Conservation (phyloP, 2,797 vertebrate species). For the Ibycter americanus region DNA sequence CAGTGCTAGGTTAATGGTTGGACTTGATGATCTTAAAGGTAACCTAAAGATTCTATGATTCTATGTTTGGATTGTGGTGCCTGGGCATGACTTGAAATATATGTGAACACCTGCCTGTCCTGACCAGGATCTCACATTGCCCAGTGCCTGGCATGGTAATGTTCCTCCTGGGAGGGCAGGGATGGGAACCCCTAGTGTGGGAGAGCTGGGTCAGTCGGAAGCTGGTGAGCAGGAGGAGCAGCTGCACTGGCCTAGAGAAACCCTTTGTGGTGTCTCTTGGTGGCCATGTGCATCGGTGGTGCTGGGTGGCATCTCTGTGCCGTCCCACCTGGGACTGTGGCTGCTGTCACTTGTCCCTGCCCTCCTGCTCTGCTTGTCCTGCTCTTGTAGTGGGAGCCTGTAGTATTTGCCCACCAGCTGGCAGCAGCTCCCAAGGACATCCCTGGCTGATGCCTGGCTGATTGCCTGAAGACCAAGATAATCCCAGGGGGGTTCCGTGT, state of each 20-base stretch:
- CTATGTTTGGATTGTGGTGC: not conserved
- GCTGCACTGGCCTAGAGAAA: not conserved
- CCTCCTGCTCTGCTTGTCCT: not conserved
- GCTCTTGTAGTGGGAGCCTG: not conserved
- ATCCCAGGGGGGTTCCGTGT: fast-evolving
- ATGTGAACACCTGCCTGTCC: not conserved
- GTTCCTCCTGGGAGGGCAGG: not conserved
- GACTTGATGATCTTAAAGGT: not conserved
- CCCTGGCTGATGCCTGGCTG: not conserved
- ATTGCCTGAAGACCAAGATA: not conserved
- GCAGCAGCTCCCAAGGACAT: not conserved
- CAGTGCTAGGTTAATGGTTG: not conserved
- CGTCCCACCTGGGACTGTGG: fast-evolving
- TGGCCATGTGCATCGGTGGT: not conserved
- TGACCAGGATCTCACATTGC: fast-evolving
- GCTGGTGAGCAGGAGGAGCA: not conserved
- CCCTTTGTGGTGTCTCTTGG: not conserved
- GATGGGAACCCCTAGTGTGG: not conserved
- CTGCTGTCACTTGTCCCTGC: not conserved
- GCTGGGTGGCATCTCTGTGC: not conserved
- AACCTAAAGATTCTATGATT: not conserved
- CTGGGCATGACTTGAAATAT: not conserved
- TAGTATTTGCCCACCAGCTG: not conserved
- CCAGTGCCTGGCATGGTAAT: not conserved
- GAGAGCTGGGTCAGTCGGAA: not conserved